A percentile compares a stretch with the other conserved stretches of the same genome.
phyloP scores from a whole-genome alignment of 2,113 vertebrate genomes.

The Hipposideros armiger region DNA sequence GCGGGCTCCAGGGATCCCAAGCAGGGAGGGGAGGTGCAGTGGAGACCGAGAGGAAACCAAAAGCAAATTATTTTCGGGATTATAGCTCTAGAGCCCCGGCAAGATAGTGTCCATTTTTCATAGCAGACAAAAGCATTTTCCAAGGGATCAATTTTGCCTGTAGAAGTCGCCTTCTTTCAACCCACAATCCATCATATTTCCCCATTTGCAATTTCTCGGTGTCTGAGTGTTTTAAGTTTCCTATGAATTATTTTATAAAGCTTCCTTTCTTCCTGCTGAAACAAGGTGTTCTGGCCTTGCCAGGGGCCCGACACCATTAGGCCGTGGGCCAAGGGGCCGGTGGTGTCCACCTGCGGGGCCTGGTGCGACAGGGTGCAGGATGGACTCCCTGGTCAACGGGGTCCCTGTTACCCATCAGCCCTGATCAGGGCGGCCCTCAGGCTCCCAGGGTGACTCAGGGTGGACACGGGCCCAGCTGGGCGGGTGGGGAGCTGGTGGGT shows the following conservation, averaged over 20 bases:
- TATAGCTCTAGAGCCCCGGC: constrained; percentile 88
- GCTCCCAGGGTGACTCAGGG: constrained; percentile 76
- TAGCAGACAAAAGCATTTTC: constrained; percentile 99
- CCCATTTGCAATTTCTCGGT: constrained; percentile 91
- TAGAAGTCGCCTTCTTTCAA: constrained; percentile 95
- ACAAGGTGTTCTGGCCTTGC: constrained; percentile 83
- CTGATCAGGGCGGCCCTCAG: constrained; percentile 77
- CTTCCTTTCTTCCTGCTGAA: constrained; percentile 83
- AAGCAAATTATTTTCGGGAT: constrained; percentile 92
- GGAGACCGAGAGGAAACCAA: constrained; percentile 86
- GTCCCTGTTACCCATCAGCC: constrained; percentile 91
- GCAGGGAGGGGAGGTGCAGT: not conserved
- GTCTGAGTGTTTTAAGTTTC: constrained; percentile 91
- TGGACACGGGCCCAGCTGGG: not conserved
- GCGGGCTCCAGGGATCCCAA: rapidly evolving
- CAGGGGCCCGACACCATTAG: constrained; percentile 88
- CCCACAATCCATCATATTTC: constrained; percentile 99
- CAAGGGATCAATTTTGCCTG: constrained; percentile 96
- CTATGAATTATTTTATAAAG: constrained; percentile 92
- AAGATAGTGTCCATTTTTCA: constrained; percentile 98
- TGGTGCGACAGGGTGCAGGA: constrained; percentile 91
- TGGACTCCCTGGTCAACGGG: constrained; percentile 93
- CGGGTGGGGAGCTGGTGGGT: not conserved
- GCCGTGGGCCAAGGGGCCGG: constrained; percentile 86
- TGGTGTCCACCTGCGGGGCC: constrained; percentile 88